These are phyloP conservation scores for Coendou prehensilis DNA, from an alignment of 2,797 vertebrate species.

Conservation along the genomic window DNA sequence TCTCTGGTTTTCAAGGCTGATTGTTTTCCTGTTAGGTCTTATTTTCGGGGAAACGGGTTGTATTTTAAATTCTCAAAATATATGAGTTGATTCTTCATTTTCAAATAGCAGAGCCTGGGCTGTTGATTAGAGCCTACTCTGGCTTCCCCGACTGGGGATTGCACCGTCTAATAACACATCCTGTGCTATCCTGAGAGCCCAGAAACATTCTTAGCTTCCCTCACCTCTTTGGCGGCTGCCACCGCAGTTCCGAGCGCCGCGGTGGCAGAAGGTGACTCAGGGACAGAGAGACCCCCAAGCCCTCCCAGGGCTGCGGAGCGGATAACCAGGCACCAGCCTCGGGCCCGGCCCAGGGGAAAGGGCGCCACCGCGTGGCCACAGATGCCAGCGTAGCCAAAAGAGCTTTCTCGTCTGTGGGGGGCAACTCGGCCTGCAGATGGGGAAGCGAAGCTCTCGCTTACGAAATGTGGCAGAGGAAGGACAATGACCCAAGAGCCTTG, in stretches of 20 bases:
- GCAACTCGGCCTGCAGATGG: not conserved
- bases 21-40: not conserved
- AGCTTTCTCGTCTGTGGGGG: rapidly evolving
- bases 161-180: not conserved
- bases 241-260: not conserved
- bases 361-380: conserved; percentile 37
- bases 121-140: not conserved
- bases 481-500: not conserved
- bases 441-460: not conserved
- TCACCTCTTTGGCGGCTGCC: not conserved
- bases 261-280: not conserved
- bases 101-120: not conserved
- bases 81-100: not conserved
- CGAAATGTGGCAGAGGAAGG: not conserved
- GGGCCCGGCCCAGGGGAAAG: not conserved
- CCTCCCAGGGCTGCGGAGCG: not conserved
- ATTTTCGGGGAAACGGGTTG: not conserved
- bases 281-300: not conserved
- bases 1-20: not conserved
- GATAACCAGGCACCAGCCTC: not conserved
- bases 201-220: not conserved
- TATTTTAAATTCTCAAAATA: conserved; percentile 38
- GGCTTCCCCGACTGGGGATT: not conserved
- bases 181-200: not conserved
- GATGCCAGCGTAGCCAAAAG: not conserved